phyloP scores from a whole-genome alignment of 2,888 invertebrate species.

The Mamestra brassicae region DNA sequence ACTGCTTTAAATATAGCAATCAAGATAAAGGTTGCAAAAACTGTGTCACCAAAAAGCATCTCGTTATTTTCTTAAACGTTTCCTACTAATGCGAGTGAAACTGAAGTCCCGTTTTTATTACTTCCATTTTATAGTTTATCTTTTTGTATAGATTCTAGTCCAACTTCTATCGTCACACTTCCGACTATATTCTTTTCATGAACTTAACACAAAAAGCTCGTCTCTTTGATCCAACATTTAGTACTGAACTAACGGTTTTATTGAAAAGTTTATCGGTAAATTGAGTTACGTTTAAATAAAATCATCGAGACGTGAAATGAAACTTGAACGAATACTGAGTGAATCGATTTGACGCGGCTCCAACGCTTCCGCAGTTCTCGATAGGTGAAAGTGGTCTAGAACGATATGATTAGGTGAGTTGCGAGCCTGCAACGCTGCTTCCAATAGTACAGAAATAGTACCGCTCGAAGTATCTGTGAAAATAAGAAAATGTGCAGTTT shows the following conservation, averaged over 20 bases:
- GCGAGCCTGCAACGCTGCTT: conserved; percentile 36
- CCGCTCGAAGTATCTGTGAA: conserved; percentile 52
- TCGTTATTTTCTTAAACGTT: conserved; percentile 7
- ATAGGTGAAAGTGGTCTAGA: conserved; percentile 71
- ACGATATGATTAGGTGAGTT: conserved; percentile 60
- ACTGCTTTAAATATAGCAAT: conserved; percentile 34
- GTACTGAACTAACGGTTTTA: conserved; percentile 48
- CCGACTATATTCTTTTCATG: conserved; percentile 38
- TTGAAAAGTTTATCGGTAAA: conserved; percentile 58
- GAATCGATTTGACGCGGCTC: conserved; percentile 73
- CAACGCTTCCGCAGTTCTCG: conserved; percentile 68
- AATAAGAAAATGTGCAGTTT: conserved; percentile 50
- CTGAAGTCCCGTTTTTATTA: conserved; percentile 30
- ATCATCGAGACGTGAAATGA: conserved; percentile 75
- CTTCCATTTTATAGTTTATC: conserved; percentile 15
- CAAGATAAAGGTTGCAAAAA: conserved; percentile 31
- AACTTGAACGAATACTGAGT: conserved; percentile 64
- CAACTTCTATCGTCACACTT: conserved; percentile 30
- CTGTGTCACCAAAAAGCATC: conserved; percentile 23
- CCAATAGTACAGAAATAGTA: conserved; percentile 33
- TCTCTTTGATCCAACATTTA: conserved; percentile 32
- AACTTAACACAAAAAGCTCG: conserved; percentile 29
- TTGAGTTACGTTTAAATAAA: conserved; percentile 61
- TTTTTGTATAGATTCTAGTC: conserved; percentile 11
- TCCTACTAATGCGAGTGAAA: conserved; percentile 6